These are phyloP conservation scores for Psittacula echo DNA, from an alignment of 2,797 vertebrate genomes.

Conservation along the genomic window DNA sequence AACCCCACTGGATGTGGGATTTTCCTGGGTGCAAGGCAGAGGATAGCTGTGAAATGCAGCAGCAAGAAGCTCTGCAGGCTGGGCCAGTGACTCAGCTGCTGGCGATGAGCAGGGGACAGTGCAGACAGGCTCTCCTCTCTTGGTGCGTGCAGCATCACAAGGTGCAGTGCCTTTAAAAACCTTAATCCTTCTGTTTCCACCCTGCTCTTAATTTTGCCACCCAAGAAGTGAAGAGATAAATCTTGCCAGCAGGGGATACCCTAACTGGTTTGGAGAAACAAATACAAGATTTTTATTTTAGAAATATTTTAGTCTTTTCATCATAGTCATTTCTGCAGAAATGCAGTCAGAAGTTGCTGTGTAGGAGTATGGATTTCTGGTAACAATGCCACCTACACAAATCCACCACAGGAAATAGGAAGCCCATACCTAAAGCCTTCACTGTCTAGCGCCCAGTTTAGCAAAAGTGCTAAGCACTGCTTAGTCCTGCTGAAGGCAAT, in stretches of 20 bases:
- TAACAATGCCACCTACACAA: slow-evolving; percentile 80
- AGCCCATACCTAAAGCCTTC: slow-evolving; percentile 61
- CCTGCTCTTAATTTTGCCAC: not conserved
- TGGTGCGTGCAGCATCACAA: not conserved
- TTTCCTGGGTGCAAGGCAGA: slow-evolving; percentile 43
- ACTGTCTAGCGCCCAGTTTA: slow-evolving; percentile 38
- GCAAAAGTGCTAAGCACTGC: not conserved
- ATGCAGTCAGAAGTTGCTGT: slow-evolving; percentile 71
- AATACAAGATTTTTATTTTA: slow-evolving; percentile 71
- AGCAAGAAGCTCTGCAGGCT: not conserved
- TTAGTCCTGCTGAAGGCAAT: not conserved
- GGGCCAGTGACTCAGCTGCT: slow-evolving; percentile 32
- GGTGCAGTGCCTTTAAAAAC: not conserved
- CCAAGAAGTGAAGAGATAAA: not conserved
- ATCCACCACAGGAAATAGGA: slow-evolving; percentile 74
- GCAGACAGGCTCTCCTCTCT: not conserved
- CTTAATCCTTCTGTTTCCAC: slow-evolving; percentile 12
- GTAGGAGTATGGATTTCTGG: slow-evolving; percentile 81
- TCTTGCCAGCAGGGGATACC: slow-evolving; percentile 4
- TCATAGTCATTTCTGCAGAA: slow-evolving; percentile 83
- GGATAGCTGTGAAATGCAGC: not conserved
- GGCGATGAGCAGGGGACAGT: not conserved
- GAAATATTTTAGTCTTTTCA: slow-evolving; percentile 73
- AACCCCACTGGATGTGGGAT: slow-evolving; percentile 58
- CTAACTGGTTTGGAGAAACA: slow-evolving; percentile 66